Conservation (phyloP, 2,888 invertebrate species). For the Pammene aurita region DNA sequence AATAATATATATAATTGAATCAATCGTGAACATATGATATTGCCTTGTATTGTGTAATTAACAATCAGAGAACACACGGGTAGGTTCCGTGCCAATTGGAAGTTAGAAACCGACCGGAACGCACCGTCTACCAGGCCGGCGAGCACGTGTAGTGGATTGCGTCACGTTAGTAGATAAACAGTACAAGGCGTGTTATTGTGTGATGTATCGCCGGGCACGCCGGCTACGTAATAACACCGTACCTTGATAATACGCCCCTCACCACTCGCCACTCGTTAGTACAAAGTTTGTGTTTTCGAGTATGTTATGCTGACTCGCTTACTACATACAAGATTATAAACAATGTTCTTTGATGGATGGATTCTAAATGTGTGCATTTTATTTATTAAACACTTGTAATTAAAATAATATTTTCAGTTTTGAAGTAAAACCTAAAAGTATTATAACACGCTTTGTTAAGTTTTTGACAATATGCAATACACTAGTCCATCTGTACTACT, state of each 20-base stretch:
- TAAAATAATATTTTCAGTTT: no score
- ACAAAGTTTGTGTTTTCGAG: slow-evolving; percentile 9
- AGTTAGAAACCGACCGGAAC: slow-evolving; percentile 9
- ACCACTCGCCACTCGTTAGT: slow-evolving; percentile 3
- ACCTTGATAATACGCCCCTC: slow-evolving; percentile 30
- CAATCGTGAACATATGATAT: neutral
- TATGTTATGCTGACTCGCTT: no score
- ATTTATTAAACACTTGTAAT: no score
- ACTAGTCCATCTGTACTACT: no score
- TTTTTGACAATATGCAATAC: no score
- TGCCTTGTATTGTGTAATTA: neutral
- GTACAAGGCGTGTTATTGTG: slow-evolving; percentile 42
- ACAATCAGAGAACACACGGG: neutral
- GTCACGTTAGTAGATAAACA: slow-evolving; percentile 41
- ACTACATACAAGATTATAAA: no score
- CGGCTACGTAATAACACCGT: slow-evolving; percentile 38
- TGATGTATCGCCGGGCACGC: slow-evolving; percentile 34
- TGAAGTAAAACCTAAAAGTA: no score
- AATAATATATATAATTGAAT: neutral
- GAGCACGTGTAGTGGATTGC: slow-evolving; percentile 38
- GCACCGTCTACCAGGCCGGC: slow-evolving; percentile 13
- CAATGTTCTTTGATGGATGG: no score
- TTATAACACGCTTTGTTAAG: no score
- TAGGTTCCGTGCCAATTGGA: neutral
- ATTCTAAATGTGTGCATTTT: no score